phyloP scores from a whole-genome alignment of 2,797 vertebrate species.

The Typhlichthys subterraneus region DNA sequence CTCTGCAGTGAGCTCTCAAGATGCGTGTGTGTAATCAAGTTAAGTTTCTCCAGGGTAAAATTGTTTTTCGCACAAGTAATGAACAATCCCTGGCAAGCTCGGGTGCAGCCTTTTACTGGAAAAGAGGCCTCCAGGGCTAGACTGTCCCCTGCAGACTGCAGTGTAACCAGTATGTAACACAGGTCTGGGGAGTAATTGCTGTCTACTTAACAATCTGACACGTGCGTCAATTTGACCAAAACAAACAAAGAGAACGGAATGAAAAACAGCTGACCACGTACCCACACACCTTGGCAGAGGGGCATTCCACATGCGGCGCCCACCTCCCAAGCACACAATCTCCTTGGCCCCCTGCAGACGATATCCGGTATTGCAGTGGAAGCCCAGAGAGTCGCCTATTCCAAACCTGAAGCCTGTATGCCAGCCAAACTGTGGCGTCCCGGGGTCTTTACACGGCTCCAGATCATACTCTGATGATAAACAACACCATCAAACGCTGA shows the following conservation, averaged over 20 bases:
- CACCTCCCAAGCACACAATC: slow-evolving; percentile 94
- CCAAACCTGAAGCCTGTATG: slow-evolving; percentile 87
- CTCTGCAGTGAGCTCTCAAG: slow-evolving; percentile 17
- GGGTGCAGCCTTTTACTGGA: slow-evolving; percentile 9
- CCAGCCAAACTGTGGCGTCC: slow-evolving; percentile 85
- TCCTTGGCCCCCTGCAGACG: slow-evolving; percentile 89
- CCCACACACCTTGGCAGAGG: slow-evolving; percentile 99
- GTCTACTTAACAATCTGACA: background rate
- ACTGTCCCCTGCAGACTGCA: slow-evolving; percentile 13
- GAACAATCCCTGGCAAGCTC: background rate
- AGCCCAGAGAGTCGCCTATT: slow-evolving; percentile 88
- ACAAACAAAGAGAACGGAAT: slow-evolving; percentile 67
- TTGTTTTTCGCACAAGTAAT: background rate
- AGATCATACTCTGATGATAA: slow-evolving; percentile 87
- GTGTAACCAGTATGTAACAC: slow-evolving; percentile 15
- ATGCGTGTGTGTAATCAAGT: slow-evolving; percentile 12
- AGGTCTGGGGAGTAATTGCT: slow-evolving; percentile 16
- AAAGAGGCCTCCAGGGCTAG: slow-evolving; percentile 17
- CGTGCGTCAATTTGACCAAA: background rate
- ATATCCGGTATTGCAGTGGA: slow-evolving; percentile 90
- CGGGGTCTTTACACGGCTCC: slow-evolving; percentile 94
- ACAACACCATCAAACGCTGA: background rate
- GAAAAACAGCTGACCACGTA: slow-evolving; percentile 98
- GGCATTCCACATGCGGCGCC: slow-evolving; percentile 96
- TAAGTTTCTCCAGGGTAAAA: slow-evolving; percentile 16